These are phyloP conservation scores for Watsonalla binaria DNA, from an alignment of 2,888 invertebrate species.

Conservation along the genomic window DNA sequence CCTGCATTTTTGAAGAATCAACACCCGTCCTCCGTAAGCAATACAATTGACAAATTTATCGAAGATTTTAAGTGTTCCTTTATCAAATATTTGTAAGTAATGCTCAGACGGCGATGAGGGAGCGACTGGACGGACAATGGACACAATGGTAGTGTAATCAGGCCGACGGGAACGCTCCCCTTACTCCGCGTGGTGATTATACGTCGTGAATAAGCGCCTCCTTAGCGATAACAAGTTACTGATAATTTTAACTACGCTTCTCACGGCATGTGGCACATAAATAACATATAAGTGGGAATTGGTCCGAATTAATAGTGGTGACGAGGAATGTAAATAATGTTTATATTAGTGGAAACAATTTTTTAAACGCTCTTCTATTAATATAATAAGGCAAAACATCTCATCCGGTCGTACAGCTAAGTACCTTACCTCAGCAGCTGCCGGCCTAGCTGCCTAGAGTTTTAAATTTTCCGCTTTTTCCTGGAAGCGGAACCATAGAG, in stretches of 20 bases:
- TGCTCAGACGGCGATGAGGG: slow-evolving; percentile 42
- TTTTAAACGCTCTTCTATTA: no score
- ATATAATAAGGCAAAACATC: no score
- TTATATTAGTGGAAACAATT: no score
- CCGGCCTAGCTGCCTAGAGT: no score
- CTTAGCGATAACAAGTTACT: slow-evolving; percentile 45
- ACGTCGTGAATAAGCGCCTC: slow-evolving; percentile 43
- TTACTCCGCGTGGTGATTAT: slow-evolving; percentile 60
- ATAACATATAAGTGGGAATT: no score
- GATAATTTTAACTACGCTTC: slow-evolving; percentile 25
- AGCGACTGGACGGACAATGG: slow-evolving; percentile 36
- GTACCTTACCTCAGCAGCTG: no score
- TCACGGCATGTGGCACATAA: not conserved
- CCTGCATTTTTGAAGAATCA: slow-evolving; percentile 25
- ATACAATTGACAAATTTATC: no score
- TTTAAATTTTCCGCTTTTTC: no score
- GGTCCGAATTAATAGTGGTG: no score
- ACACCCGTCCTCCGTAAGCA: no score
- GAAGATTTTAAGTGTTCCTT: not conserved
- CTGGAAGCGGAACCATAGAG: not conserved
- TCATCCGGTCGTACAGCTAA: slow-evolving; percentile 1
- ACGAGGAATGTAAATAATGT: no score
- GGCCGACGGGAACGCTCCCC: slow-evolving; percentile 53
- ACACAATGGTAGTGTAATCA: slow-evolving; percentile 42
- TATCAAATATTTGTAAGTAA: slow-evolving; percentile 34